These are phyloP conservation scores for Lithobius niger DNA, from an alignment of 1,140 invertebrate genomes.

Conservation along the genomic window DNA sequence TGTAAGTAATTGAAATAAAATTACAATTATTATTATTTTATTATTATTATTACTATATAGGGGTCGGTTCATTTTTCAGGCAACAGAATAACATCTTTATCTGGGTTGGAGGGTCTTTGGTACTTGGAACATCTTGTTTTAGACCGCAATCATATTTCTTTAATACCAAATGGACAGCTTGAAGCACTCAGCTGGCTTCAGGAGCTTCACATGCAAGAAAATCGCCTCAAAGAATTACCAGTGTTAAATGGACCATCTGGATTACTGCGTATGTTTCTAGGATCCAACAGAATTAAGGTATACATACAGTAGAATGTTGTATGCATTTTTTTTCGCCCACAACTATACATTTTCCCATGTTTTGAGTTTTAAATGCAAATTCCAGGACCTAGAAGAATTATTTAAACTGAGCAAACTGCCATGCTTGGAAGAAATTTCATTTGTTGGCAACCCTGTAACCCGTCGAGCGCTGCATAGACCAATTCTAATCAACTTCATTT, in stretches of 20 bases:
- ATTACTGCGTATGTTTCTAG: background rate
- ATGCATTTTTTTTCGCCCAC: too few relatives aligned
- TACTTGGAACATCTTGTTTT: background rate
- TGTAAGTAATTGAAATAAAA: slow-evolving; percentile 1
- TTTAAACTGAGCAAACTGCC: background rate
- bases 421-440: background rate
- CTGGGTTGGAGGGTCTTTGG: background rate
- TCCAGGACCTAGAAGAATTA: background rate
- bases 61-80: slow-evolving; percentile 1
- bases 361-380: too few relatives aligned
- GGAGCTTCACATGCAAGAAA: slow-evolving; percentile 6
- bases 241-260: background rate
- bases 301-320: too few relatives aligned
- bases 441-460: background rate
- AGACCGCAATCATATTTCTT: background rate
- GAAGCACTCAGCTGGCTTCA: background rate
- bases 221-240: background rate
- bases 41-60: too few relatives aligned
- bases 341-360: too few relatives aligned
- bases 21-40: background rate
- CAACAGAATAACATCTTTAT: background rate
- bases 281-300: slow-evolving; percentile 6
- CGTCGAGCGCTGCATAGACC: background rate
- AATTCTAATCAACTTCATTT: background rate
- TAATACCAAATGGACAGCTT: background rate